phyloP scores from a whole-genome alignment of 2,797 vertebrate genomes.

The Hipposideros larvatus region DNA sequence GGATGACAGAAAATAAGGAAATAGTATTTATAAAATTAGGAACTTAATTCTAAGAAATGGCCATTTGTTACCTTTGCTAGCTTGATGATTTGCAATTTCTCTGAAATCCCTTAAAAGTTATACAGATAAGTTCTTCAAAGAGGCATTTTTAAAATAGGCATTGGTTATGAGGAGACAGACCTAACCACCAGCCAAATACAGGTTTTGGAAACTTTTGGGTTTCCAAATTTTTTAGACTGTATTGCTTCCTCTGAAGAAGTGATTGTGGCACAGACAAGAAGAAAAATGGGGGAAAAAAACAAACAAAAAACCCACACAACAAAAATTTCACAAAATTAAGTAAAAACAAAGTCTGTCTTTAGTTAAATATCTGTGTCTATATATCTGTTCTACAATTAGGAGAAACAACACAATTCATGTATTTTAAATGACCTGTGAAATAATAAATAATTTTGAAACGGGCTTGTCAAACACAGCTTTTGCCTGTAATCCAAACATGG shows the following conservation, averaged over 20 bases:
- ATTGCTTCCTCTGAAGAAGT: constrained; percentile 6
- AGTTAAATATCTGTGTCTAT: constrained; percentile 27
- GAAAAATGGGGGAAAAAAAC: not conserved
- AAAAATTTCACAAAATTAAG: not conserved
- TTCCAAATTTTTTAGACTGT: constrained; percentile 49
- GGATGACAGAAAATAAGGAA: constrained; percentile 50
- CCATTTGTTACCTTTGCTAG: not conserved
- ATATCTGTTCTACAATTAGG: not conserved
- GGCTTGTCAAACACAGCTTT: not conserved
- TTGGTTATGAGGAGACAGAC: not conserved
- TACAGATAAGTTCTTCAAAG: not conserved
- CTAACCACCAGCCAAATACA: constrained; percentile 7
- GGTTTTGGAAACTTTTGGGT: not conserved
- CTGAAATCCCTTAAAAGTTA: constrained; percentile 45
- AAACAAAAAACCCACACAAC: too few relatives aligned
- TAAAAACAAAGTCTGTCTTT: constrained; percentile 27
- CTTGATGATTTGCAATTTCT: not conserved
- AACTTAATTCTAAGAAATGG: constrained; percentile 35
- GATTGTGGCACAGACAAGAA: not conserved
- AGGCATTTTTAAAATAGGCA: not conserved
- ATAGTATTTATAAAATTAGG: constrained; percentile 31
- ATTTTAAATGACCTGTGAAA: constrained; percentile 38
- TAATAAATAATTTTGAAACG: constrained; percentile 51
- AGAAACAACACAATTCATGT: constrained; percentile 22
- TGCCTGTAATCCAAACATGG: not conserved